These are phyloP conservation scores for Actinia equina DNA, from an alignment of 64 coral and sea anemone species.

Conservation along the genomic window DNA sequence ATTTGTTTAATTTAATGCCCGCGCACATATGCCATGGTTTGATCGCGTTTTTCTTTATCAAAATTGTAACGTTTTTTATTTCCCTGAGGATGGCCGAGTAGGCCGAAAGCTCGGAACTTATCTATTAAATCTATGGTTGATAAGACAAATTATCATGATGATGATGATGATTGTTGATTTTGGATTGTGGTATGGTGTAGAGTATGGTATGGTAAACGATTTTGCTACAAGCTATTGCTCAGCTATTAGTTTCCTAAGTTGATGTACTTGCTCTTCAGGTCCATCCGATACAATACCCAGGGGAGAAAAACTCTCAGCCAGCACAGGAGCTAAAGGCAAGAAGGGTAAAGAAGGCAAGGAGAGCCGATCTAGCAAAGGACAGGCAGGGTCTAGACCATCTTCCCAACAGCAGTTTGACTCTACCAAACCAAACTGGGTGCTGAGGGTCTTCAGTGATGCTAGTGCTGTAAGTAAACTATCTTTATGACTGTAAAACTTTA, in stretches of 20 bases:
- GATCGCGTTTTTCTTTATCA: not conserved
- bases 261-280: slow-evolving; percentile 19
- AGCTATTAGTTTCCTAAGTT: too few species aligned
- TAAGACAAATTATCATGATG: too few species aligned
- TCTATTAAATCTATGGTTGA: too few species aligned
- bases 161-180: too few species aligned
- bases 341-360: slow-evolving; percentile 87
- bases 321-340: slow-evolving; percentile 52
- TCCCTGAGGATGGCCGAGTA: too few species aligned
- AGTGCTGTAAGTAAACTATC: slow-evolving; percentile 65
- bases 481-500: not conserved
- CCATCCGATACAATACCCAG: slow-evolving; percentile 53
- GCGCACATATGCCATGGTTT: too few species aligned
- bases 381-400: slow-evolving; percentile 57
- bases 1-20: too few species aligned
- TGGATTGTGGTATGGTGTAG: too few species aligned
- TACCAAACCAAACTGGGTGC: slow-evolving; percentile 95
- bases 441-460: slow-evolving; percentile 82
- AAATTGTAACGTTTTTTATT: too few species aligned
- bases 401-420: slow-evolving; percentile 91
- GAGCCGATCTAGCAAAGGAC: slow-evolving; percentile 66
- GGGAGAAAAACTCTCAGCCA: slow-evolving; percentile 67
- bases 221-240: too few species aligned
- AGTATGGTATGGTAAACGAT: too few species aligned
- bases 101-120: too few species aligned